Conservation (phyloP, 2,888 invertebrate genomes). For the Athalia circularis region DNA sequence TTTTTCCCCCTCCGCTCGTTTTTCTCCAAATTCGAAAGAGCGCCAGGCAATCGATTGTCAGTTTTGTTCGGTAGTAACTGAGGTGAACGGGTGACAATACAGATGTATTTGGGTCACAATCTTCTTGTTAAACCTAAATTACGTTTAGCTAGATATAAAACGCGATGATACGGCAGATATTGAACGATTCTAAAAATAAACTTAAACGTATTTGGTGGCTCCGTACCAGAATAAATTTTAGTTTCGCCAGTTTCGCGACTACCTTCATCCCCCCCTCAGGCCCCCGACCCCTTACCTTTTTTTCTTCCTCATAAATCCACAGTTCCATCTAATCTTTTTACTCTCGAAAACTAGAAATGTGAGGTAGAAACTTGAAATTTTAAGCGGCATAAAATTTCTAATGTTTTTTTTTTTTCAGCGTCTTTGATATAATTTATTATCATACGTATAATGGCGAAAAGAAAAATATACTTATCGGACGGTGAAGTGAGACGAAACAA, state of each 20-base stretch:
- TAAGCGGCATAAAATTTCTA: not conserved
- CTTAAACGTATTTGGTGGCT: conserved; percentile 27
- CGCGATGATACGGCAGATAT: conserved; percentile 41
- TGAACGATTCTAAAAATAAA: conserved; percentile 43
- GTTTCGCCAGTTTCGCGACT: conserved; percentile 35
- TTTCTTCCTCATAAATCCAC: conserved; percentile 35
- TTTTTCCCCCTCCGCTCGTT: too few species aligned
- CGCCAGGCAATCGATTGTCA: not conserved
- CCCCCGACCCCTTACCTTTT: conserved; percentile 47
- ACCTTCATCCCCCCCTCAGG: not conserved
- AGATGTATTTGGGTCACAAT: conserved; percentile 42
- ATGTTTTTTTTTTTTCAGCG: too few species aligned
- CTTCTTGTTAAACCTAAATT: conserved; percentile 40
- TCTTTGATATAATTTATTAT: not conserved
- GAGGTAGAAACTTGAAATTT: conserved; percentile 6
- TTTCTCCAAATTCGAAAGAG: too few species aligned
- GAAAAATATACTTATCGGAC: not conserved
- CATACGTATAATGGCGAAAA: not conserved
- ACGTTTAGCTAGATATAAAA: conserved; percentile 39
- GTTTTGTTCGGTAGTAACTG: not conserved
- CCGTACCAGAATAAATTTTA: conserved; percentile 42
- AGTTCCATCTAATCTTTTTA: not conserved
- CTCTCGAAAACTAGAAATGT: not conserved
- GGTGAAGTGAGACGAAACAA: not conserved
- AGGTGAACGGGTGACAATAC: conserved; percentile 23